A percentile compares a stretch with the other conserved stretches of the same genome.
Evolutionary conservation across 2,113 vertebrate genomes (phyloP).

Genomic region (Hemibagrus wyckioides): DNA sequence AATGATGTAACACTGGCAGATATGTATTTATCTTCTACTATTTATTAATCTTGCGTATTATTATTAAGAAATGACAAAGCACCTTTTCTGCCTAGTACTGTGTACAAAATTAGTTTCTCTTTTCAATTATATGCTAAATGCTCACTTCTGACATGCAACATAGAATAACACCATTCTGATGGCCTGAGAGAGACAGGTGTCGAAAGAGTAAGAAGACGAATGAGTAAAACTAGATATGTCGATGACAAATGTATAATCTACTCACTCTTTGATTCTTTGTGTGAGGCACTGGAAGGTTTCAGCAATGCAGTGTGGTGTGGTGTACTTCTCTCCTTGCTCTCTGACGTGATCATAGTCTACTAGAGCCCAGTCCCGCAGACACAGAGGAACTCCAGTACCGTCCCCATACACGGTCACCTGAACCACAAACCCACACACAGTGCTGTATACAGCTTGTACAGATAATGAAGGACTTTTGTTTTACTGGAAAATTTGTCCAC

Average conservation of each 20-base stretch:
- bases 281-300: conserved; percentile 63
- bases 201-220: not conserved
- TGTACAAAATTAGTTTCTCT: not conserved
- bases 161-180: not conserved
- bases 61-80: not conserved
- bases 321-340: conserved; percentile 62
- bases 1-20: not conserved
- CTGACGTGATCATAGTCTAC: conserved; percentile 73
- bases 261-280: conserved; percentile 64
- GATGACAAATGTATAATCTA: not conserved
- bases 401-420: conserved; percentile 77
- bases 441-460: not conserved
- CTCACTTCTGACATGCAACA: not conserved
- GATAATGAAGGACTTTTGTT: not conserved
- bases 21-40: not conserved
- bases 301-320: conserved; percentile 67
- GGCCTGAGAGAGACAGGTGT: not conserved
- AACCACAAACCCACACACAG: not conserved
- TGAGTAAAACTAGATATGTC: not conserved
- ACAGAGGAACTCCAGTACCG: conserved; percentile 66
- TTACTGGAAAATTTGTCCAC: not conserved
- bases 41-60: not conserved
- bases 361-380: conserved; percentile 69
- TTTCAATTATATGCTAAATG: not conserved
- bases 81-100: not conserved